phyloP scores from a whole-genome alignment of 2,888 invertebrate species.

The Spilarctia lutea region DNA sequence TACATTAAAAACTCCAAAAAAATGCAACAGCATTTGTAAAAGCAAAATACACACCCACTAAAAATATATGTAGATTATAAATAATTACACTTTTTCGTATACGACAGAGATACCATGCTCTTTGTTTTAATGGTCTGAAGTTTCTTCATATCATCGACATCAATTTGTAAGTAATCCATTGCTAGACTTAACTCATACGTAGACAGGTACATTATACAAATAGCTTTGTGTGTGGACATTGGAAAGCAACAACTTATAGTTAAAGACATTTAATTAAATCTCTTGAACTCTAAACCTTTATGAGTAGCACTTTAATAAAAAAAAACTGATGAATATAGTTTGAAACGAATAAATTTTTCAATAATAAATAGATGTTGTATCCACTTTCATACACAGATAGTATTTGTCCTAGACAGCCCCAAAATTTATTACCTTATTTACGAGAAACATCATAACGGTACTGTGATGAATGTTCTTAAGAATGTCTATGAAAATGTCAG shows the following conservation, averaged over 20 bases:
- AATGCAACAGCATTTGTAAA: not conserved
- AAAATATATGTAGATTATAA: too few relatives aligned
- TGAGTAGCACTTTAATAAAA: not conserved
- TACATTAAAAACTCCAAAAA: not conserved
- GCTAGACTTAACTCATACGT: too few relatives aligned
- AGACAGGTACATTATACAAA: too few relatives aligned
- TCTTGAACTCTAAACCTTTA: not conserved
- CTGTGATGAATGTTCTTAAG: conserved; percentile 45
- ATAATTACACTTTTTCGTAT: not conserved
- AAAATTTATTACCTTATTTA: conserved; percentile 51
- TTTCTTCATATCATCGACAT: too few relatives aligned
- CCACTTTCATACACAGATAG: conserved; percentile 28
- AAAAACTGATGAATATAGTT: not conserved
- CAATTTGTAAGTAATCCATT: too few relatives aligned
- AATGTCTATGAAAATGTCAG: conserved; percentile 51
- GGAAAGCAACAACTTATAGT: too few relatives aligned
- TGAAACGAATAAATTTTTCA: not conserved
- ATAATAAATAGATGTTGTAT: conserved; percentile 21
- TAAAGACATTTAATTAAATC: too few relatives aligned
- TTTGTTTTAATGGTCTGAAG: not conserved
- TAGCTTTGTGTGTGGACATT: too few relatives aligned
- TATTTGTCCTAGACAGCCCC: conserved; percentile 41
- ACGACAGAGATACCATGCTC: not conserved
- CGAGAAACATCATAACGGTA: conserved; percentile 50
- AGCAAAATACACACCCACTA: not conserved